Evolutionary conservation across 1,140 invertebrate genomes (phyloP).

Genomic region (Ips typographus): DNA sequence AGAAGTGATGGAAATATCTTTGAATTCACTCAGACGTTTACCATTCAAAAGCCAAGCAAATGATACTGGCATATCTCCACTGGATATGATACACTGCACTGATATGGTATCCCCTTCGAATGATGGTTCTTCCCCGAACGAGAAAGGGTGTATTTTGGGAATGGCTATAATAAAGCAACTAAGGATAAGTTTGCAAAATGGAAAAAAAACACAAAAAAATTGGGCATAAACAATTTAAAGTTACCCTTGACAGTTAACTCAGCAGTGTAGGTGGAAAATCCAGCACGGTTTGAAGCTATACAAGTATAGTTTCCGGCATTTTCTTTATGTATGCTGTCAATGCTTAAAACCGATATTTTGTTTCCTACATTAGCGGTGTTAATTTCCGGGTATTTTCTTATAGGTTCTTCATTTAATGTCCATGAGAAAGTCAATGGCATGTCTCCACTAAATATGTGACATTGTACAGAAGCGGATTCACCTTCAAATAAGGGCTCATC

Average conservation of each 20-base stretch:
- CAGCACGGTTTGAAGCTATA: constrained; percentile 68
- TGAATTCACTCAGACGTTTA: constrained; percentile 51
- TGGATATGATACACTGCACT: constrained; percentile 56
- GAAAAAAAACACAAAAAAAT: neutral
- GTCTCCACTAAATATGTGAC: constrained; percentile 70
- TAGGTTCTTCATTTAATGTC: constrained; percentile 60
- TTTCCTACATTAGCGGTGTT: constrained; percentile 41
- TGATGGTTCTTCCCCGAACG: constrained; percentile 61
- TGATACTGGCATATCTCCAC: constrained; percentile 69
- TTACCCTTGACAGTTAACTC: constrained; percentile 42
- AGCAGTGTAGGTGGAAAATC: constrained; percentile 50
- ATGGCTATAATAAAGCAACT: constrained; percentile 31
- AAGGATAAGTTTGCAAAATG: neutral
- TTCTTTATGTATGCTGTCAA: constrained; percentile 70
- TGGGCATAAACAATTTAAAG: constrained; percentile 1
- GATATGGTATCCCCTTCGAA: constrained; percentile 50
- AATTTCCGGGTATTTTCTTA: constrained; percentile 43
- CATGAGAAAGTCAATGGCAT: constrained; percentile 67
- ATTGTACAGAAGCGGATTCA: constrained; percentile 69
- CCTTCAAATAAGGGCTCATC: constrained; percentile 67
- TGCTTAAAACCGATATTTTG: constrained; percentile 57
- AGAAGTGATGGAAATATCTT: constrained; percentile 55
- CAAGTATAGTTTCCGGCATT: constrained; percentile 68
- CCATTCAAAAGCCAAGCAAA: constrained; percentile 69
- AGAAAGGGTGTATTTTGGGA: constrained; percentile 69